Conservation (phyloP, 2,113 vertebrate genomes). For the Gymnobelideus leadbeateri region DNA sequence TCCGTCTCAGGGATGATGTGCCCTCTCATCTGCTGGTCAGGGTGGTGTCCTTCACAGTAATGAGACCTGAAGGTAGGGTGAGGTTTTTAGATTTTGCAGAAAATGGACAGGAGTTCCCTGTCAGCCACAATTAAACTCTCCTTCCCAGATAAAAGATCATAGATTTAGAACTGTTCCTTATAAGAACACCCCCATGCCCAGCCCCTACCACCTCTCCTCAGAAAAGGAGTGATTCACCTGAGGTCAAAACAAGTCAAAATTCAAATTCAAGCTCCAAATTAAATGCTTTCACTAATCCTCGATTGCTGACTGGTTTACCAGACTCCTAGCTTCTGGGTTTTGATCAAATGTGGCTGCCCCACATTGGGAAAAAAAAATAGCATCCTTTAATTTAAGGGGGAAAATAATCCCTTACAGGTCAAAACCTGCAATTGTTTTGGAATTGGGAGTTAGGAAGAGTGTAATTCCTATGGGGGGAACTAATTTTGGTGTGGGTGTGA, state of each 20-base stretch:
- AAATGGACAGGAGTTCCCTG: neutral
- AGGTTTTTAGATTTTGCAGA: neutral
- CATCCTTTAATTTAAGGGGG: neutral
- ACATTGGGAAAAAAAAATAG: neutral
- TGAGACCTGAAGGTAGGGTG: neutral
- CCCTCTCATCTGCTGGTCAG: neutral
- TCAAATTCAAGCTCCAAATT: neutral
- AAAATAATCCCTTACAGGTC: neutral
- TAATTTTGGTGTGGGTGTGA: neutral
- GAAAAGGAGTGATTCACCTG: neutral
- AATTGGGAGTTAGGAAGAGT: neutral
- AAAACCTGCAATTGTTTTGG: neutral
- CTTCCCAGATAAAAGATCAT: neutral
- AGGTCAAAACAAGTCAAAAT: neutral
- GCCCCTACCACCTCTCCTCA: neutral
- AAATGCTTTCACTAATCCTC: neutral
- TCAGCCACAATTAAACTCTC: neutral
- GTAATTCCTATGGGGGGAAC: neutral
- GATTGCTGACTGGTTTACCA: neutral
- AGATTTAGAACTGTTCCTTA: neutral
- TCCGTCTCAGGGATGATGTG: neutral
- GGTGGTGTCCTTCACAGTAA: neutral
- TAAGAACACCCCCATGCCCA: neutral
- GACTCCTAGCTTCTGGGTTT: neutral
- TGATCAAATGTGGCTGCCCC: neutral